These are phyloP conservation scores for Narcine bancroftii DNA, from an alignment of 2,113 vertebrate genomes.

Conservation along the genomic window DNA sequence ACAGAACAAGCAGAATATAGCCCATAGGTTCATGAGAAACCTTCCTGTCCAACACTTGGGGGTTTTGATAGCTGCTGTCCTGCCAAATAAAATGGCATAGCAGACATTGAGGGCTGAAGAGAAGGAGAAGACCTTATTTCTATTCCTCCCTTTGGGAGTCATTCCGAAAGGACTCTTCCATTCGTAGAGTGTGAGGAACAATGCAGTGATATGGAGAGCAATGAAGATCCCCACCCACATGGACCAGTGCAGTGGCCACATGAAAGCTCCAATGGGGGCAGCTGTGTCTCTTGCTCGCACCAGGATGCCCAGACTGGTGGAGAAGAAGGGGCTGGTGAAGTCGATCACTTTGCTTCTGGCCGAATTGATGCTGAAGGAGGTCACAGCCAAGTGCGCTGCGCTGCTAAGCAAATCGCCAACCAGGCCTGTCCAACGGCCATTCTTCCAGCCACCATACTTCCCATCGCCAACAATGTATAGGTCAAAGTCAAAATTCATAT, in stretches of 20 bases:
- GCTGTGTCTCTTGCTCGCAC: slow-evolving; percentile 70
- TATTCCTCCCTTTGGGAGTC: slow-evolving; percentile 69
- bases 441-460: slow-evolving; percentile 71
- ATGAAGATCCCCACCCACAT: slow-evolving; percentile 80
- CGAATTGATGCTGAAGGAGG: slow-evolving; percentile 73
- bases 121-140: slow-evolving; percentile 72
- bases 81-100: slow-evolving; percentile 72
- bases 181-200: slow-evolving; percentile 72
- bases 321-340: slow-evolving; percentile 76
- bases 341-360: slow-evolving; percentile 73
- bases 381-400: slow-evolving; percentile 70
- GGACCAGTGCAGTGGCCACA: slow-evolving; percentile 78
- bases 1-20: slow-evolving; percentile 77
- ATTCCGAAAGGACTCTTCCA: slow-evolving; percentile 77
- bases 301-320: slow-evolving; percentile 71
- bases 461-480: slow-evolving; percentile 74
- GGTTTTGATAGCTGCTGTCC: slow-evolving; percentile 71
- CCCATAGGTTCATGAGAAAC: slow-evolving; percentile 80
- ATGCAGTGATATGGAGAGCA: slow-evolving; percentile 68
- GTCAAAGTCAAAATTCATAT: slow-evolving; percentile 74
- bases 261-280: slow-evolving; percentile 75
- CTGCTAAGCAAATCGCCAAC: slow-evolving; percentile 69
- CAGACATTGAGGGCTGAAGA: slow-evolving; percentile 73
- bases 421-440: slow-evolving; percentile 68
- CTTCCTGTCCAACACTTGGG: slow-evolving; percentile 77